Conservation (phyloP, 2,113 vertebrate species). For the Eudyptes chrysolophus region DNA sequence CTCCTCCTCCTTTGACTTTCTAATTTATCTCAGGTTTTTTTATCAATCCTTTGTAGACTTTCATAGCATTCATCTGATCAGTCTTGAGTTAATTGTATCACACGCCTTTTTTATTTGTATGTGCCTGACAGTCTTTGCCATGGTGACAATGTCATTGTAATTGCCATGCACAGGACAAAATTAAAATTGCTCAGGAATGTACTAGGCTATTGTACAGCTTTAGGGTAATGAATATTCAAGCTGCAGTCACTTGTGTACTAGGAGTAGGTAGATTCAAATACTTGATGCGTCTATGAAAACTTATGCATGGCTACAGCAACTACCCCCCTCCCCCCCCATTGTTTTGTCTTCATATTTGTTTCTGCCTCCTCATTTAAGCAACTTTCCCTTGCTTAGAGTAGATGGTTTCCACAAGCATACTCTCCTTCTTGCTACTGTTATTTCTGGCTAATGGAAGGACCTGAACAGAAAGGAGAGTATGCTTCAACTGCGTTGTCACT, state of each 20-base stretch:
- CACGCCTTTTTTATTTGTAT: neutral
- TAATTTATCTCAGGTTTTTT: neutral
- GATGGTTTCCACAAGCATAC: neutral
- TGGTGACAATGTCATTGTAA: neutral
- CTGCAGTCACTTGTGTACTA: neutral
- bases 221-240: neutral
- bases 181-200: neutral
- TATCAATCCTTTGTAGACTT: neutral
- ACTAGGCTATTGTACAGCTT: neutral
- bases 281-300: neutral
- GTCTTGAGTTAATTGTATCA: neutral
- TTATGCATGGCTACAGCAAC: rapidly evolving
- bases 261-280: neutral
- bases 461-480: neutral
- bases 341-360: neutral
- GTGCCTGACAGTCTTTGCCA: neutral
- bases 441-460: neutral
- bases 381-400: neutral
- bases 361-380: neutral
- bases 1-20: neutral
- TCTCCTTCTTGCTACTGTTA: neutral
- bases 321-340: no score
- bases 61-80: neutral
- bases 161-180: neutral
- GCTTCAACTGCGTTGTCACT: neutral